Evolutionary conservation across 1,140 invertebrate species (phyloP), one percentile per base, ranked within the genome.

Genomic region (Myzus persicae): DNA sequence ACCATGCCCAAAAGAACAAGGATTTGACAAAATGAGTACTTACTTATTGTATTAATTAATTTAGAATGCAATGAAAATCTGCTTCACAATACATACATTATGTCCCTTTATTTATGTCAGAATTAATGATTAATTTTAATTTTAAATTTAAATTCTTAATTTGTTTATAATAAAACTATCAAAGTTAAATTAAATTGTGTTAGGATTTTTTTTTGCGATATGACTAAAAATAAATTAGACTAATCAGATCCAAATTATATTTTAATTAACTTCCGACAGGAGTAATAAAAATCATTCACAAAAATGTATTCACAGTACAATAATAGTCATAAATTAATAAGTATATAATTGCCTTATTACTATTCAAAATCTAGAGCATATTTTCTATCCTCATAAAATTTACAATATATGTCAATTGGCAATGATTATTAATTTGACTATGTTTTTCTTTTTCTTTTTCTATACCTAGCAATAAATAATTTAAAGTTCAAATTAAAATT

Each of bases 1-100:
- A 84, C 91, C 91, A 9, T 93, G 91, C 54, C 91, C 91, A 26
- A 93, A 84, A 85, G 91, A 85, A 93, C 91, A 85, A 93, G 91
- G 91, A 51, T 93, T 93, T 93, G 46, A 93, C 24, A 93, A 48
- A 93, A 93, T 93, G 91, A 84, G 91, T 93, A 93, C 38, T 31
- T 67, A 67, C 59, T 67, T 90, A 48, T 22, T 54, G 11, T 89
- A 51, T 26, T 51, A 26, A 9, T 89, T 54, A n/a, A n/a, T 76
- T 76, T 76, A 0, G 31, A 18, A 14, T 76, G 0, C 36, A 76
- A n/a, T 1, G n/a, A 76, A 76, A n/a, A 76, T n/a, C 8, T n/a
- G 31, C 4, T 76, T n/a, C n/a, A 67, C 1, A 26, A 51, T 51
- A 67, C 18, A 48, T 48, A 48, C 11, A n/a, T 48, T 48, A 18